Evolutionary conservation across 92 coral and sea anemone genomes (phyloP).

Genomic region (Paragorgia papillata): DNA sequence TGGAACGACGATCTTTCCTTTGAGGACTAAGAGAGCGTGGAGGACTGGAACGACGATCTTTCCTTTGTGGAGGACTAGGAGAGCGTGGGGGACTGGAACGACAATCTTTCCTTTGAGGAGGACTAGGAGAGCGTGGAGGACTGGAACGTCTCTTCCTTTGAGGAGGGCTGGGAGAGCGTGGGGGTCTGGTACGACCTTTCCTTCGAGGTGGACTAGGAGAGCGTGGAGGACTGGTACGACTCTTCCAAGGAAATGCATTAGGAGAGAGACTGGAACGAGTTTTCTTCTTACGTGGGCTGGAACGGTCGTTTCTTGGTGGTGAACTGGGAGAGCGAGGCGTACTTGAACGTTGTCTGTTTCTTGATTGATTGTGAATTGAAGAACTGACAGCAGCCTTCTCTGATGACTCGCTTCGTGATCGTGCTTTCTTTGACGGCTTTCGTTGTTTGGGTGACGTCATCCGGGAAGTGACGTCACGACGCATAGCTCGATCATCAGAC

Average conservation of each 20-base stretch:
- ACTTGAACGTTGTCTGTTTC: neutral
- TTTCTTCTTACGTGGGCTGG: neutral
- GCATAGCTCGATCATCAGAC: neutral
- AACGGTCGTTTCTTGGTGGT: neutral
- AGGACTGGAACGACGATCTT: neutral
- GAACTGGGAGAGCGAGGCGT: neutral
- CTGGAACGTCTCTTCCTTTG: conserved; percentile 24
- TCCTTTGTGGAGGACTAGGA: conserved; percentile 7
- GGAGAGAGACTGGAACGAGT: neutral
- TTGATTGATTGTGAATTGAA: neutral
- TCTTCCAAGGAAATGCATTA: neutral
- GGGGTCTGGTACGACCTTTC: conserved; percentile 30
- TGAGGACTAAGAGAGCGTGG: neutral
- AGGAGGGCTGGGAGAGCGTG: conserved; percentile 32
- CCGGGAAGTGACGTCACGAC: neutral
- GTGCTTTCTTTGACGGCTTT: neutral
- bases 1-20: neutral
- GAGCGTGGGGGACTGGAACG: conserved; percentile 21
- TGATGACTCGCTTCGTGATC: too few species aligned
- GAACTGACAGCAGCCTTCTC: too few species aligned
- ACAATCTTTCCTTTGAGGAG: conserved; percentile 23
- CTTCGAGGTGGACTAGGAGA: conserved; percentile 16
- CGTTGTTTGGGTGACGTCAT: neutral
- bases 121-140: conserved; percentile 31
- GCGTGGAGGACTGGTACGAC: conserved; percentile 16